Percentiles rank a stretch among this genome's conserved stretches.
Conservation (phyloP, 2,797 vertebrate genomes). For the Urocyon cinereoargenteus region DNA sequence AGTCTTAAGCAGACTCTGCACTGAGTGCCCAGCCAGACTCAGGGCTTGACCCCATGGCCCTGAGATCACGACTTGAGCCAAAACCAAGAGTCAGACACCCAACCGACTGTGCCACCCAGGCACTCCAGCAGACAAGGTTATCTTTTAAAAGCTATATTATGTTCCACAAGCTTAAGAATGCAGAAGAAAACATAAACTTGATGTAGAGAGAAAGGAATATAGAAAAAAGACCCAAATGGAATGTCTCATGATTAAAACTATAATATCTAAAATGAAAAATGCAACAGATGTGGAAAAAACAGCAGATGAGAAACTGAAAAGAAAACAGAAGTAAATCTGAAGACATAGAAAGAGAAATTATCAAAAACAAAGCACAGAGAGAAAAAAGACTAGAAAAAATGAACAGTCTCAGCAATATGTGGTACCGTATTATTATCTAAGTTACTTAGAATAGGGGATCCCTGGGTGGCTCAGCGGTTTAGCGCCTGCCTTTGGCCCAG, state of each 20-base stretch:
- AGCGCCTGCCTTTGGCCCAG: too few species aligned
- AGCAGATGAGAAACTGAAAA: constrained; percentile 16
- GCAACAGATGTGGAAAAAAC: neutral
- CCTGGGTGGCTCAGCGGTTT: too few species aligned
- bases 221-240: neutral
- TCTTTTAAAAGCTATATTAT: neutral
- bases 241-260: constrained; percentile 36
- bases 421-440: neutral
- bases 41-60: neutral
- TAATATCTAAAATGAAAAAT: constrained; percentile 47
- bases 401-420: neutral
- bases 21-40: neutral
- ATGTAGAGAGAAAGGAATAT: neutral
- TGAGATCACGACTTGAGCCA: neutral
- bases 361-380: neutral
- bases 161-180: neutral
- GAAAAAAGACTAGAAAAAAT: neutral
- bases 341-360: neutral
- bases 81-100: neutral
- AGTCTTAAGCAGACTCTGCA: neutral
- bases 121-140: neutral
- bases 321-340: constrained; percentile 10
- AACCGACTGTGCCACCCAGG: neutral
- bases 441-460: neutral
- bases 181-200: neutral